phyloP scores from a whole-genome alignment of 2,888 invertebrate species.

The Pardosa pseudoannulata region DNA sequence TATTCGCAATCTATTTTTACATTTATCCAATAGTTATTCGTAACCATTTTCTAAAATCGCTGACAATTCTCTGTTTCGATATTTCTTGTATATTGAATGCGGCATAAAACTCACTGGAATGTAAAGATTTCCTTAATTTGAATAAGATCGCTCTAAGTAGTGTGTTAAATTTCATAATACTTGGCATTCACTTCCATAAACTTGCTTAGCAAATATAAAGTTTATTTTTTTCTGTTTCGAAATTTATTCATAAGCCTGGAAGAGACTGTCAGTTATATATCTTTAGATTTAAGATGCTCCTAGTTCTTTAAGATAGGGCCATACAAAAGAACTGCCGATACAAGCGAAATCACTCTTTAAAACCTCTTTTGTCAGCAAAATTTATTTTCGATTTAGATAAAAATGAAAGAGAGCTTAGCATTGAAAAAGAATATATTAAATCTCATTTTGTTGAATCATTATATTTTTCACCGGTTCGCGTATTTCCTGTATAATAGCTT shows the following conservation, averaged over 20 bases:
- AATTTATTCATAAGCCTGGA: neutral
- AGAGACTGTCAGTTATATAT: neutral
- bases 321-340: constrained; percentile 6
- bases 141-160: neutral
- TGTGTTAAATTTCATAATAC: neutral
- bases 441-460: neutral
- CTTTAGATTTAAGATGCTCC: neutral
- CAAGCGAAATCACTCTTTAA: neutral
- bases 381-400: constrained; percentile 8
- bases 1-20: too few relatives aligned
- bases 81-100: neutral
- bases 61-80: neutral
- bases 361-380: constrained; percentile 3
- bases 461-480: neutral
- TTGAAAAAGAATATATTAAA: constrained; percentile 8
- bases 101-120: neutral
- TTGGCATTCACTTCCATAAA: neutral
- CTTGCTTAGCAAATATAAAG: too few relatives aligned
- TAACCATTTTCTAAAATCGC: neutral
- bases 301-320: neutral
- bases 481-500: neutral
- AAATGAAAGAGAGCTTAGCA: neutral
- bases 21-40: neutral
- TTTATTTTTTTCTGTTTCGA: neutral
- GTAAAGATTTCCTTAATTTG: neutral